Evolutionary conservation across 2,113 vertebrate genomes (phyloP).

Genomic region (Picathartes gymnocephalus): DNA sequence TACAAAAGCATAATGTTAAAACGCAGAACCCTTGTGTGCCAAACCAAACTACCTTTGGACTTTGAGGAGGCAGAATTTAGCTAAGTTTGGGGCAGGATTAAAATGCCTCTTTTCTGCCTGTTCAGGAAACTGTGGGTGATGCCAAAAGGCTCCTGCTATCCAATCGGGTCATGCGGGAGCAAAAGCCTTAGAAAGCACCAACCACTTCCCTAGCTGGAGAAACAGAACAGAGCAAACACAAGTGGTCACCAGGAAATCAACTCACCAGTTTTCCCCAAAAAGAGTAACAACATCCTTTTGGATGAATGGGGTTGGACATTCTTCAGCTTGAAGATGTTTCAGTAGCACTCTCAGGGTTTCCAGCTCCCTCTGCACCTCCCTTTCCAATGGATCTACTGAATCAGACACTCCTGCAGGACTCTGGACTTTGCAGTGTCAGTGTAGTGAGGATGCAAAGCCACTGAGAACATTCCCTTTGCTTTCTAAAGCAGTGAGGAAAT

Average conservation of each 20-base stretch:
- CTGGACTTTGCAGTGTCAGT: background rate
- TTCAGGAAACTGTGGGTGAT: background rate
- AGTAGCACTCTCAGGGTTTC: background rate
- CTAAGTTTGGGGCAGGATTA: background rate
- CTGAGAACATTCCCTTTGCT: background rate
- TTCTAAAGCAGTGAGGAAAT: background rate
- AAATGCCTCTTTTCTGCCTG: background rate
- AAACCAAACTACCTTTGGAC: background rate
- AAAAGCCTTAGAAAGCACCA: background rate
- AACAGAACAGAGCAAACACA: background rate
- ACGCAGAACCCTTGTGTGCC: background rate
- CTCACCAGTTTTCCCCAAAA: background rate
- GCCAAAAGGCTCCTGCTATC: background rate
- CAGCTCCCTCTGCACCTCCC: background rate
- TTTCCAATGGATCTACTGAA: background rate
- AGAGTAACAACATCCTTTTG: background rate
- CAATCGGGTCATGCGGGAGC: fast-evolving
- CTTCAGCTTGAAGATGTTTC: background rate
- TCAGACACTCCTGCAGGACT: background rate
- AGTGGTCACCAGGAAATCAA: background rate
- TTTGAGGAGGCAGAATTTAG: background rate
- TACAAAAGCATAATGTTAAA: background rate
- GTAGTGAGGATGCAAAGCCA: background rate
- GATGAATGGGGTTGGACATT: background rate
- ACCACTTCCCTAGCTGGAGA: background rate